Evolutionary conservation across 2,797 vertebrate genomes (phyloP), one percentile per base, ranked within the genome.

Genomic region (Oreochromis mossambicus): DNA sequence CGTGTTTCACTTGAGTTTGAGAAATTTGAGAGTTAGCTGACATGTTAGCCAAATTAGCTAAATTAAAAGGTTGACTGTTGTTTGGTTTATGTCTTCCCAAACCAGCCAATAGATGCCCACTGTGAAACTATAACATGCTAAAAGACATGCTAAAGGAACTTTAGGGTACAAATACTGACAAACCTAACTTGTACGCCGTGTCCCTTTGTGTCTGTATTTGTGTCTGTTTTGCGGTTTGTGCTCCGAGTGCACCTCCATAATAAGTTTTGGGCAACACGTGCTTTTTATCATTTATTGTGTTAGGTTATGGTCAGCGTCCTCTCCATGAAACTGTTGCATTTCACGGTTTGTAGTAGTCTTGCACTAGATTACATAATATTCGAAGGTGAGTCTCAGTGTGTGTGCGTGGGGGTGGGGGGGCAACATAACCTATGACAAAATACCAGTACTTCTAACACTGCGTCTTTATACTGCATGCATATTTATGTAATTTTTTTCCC

Each of bases 321-420:
- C 75, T 70, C 43, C 9, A 4, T 6, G 7, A 63, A 83, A 13
- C 34, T 63, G 66, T 58, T 83, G 8, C 4, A 79, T 83, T 32
- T 19, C 24, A 38, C 48, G 79, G 43, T 88, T 58, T 56, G 6
- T 10, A 54, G 43, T 17, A 5, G 6, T 83, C 52, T 24, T 83
- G 38, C 17, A 4, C 80, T 76, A 10, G 32, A 54, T 89, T 91
- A 78, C 79, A 41, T 88, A 85, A 82, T 83, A 24, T 32, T 52
- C 48, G 11, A 6, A 66, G n/a, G 36, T 78, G 73, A 41, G 10
- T 41, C 10, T 50, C 46, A 43, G 46, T 19, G 15, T 51, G 61
- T 26, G 13, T 38, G 61, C 9, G 10, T 5, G 10, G 48, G 8
- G 56, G 7, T 3, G 9, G 58, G 61, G 54, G 32, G 32, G 54